These are phyloP conservation scores for Pristionchus arcanus DNA, from an alignment of 2,888 invertebrate genomes.

Conservation along the genomic window DNA sequence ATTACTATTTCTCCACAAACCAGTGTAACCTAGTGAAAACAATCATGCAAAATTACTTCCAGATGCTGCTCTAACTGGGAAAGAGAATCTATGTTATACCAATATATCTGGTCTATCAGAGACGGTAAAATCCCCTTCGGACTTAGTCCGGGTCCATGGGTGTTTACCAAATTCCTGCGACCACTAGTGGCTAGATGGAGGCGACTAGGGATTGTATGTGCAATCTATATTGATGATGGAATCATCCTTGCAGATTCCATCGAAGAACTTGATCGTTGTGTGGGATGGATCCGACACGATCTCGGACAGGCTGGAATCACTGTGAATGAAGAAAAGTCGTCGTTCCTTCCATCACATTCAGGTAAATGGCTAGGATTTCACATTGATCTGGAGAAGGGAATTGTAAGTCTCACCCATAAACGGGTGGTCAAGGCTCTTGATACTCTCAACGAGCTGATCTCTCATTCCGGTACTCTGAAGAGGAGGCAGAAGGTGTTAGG, in stretches of 20 bases:
- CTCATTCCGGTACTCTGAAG: background rate
- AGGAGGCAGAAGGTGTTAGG: background rate
- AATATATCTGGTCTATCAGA: too few relatives aligned
- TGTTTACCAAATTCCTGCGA: slow-evolving; percentile 13
- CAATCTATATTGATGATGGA: slow-evolving; percentile 13
- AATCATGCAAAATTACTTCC: too few relatives aligned
- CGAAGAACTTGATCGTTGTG: background rate
- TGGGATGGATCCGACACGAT: slow-evolving; percentile 64
- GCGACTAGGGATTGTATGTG: background rate
- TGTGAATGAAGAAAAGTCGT: background rate
- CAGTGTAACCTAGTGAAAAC: too few relatives aligned
- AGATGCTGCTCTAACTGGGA: too few relatives aligned
- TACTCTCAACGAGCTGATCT: background rate
- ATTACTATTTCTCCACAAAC: too few relatives aligned
- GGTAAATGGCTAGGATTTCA: background rate
- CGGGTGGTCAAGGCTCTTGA: background rate
- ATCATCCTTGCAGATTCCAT: background rate
- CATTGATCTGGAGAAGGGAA: background rate
- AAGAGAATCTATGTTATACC: too few relatives aligned
- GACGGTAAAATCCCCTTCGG: too few relatives aligned
- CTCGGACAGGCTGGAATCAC: background rate
- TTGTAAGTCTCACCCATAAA: background rate
- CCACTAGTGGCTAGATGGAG: background rate
- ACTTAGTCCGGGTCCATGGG: background rate
- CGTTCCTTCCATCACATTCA: background rate